Base-by-base conservation (phyloP, 2,888 invertebrate species). In the Listrodromus nycthemerus region DNA sequence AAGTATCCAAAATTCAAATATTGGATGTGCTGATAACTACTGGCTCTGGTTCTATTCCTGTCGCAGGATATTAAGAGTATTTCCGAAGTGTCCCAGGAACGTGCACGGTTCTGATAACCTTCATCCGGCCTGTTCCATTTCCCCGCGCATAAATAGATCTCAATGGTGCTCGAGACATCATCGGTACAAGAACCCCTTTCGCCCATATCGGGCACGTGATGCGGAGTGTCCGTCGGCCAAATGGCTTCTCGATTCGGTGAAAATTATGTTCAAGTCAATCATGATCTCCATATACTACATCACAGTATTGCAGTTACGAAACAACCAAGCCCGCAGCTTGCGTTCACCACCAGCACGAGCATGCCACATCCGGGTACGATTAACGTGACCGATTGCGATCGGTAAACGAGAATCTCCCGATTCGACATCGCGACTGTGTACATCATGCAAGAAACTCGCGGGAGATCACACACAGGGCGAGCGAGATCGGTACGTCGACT, bases 401-500 rank as follows among this genome's bases (percentile, higher is more conserved):
- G 33, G 30, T 6, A 33, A 21, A 33, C 52, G 52, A 52, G 52
- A 52, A 30, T 58, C 41, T 65, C 48, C 19, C 30, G 58, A 45
- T 80, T 58, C 16, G 27, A 27, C 66, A 73, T 80, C 30, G 21
- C 61, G 24, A 69, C 63, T 6, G 70, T 19, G 21, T 37, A 16
- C 41, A 16, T 10, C 55, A 21, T 16, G 41, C 65, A n/a, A 67
- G 41, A 69, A 50, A 84, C 65, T 79, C n/a, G 41, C 58, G 65
- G 50, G 63, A 77, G 73, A 79, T 77, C 70, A 24, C 55, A 55
- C 21, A 84, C 30, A 10, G 66, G 58, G 75, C 65, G 58, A 73
- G 77, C 63, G 77, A 63, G 63, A 73, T 52, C 33, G 61, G 52
- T 5, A 48, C 41, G 30, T 86, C 48, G 83, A 87, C 88, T 90